phyloP scores from a whole-genome alignment of 37 sponge, comb jelly and placozoan species.

The Halichondria panicea region DNA sequence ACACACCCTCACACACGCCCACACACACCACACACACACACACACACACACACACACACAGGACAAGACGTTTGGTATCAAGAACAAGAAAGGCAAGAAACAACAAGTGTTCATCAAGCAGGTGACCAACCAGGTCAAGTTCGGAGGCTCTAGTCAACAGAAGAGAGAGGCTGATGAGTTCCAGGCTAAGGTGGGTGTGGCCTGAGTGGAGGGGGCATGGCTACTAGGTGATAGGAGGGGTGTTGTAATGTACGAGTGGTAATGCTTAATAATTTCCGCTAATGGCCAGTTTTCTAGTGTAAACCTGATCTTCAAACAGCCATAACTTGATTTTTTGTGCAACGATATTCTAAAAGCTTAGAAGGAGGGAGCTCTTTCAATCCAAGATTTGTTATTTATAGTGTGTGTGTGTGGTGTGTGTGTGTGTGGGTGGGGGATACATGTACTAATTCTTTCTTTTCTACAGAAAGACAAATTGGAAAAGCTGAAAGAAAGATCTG shows the following conservation, averaged over 20 bases:
- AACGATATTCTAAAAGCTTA: no score
- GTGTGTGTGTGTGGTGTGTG: no score
- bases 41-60: neutral
- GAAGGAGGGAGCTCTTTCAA: no score
- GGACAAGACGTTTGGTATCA: conserved; percentile 99
- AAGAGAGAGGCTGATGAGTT: conserved; percentile 42
- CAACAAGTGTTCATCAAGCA: conserved; percentile 91
- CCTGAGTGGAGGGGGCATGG: no score
- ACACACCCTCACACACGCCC: neutral
- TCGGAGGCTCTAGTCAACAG: conserved; percentile 55
- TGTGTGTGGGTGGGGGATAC: no score
- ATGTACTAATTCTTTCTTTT: neutral
- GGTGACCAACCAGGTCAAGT: conserved; percentile 89
- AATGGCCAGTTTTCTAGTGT: no score
- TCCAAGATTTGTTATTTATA: no score
- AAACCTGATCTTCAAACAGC: no score
- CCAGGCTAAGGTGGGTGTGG: conserved; percentile 43
- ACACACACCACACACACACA: neutral
- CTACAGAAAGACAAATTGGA: conserved; percentile 66
- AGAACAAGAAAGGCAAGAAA: conserved; percentile 99
- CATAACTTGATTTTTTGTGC: no score
- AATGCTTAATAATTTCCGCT: no score
- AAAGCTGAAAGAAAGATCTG: conserved; percentile 66
- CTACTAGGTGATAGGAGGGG: no score
- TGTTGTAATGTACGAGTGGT: no score